Base-by-base conservation (phyloP, 2,113 vertebrate genomes). In the Todiramphus chloris region DNA sequence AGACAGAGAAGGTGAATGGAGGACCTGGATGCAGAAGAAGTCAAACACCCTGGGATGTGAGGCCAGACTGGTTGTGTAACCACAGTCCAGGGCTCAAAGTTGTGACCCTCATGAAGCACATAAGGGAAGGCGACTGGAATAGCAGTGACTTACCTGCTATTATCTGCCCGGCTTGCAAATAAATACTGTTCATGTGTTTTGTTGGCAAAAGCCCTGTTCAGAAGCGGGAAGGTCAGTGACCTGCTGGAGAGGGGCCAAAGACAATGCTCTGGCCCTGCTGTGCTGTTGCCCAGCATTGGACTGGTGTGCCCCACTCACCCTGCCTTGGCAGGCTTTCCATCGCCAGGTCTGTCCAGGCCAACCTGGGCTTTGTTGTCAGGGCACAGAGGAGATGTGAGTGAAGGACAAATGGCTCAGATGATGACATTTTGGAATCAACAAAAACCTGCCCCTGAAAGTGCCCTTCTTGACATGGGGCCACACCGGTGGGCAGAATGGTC, bases 201-300 rank as follows among this genome's bases (percentile, higher is more conserved):
- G 58, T 39, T 82, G 87, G 35, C 55, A 76, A 79, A 68, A 79
- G 18, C 30, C 55, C 68, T 74, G 21, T 46, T 89, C 60, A 56
- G 81, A 93, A 79, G 56, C 6, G 3, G 56, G 33, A 91, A 87
- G 78, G 70, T 84, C 84, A 78, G 35, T 78, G 31, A 80, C 56
- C 89, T 44, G 51, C 68, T 94, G 77, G 73, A 78, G 23, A 30
- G n/a, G 5, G 31, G 23, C 56, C 72, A 89, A 50, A 70, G 66
- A 12, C 19, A 67, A 23, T 0, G 0, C n/a, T 84, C 23, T 60
- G 35, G 16, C 8, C 28, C 55, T 68, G 28, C 51, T 37, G 43
- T 41, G 64, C 30, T 35, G 43, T 39, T 79, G 46, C 46, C 73
- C 2, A 4, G 78, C 70, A n/a, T 5, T 67, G 46, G 55, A 59